Evolutionary conservation across 1,140 invertebrate species (phyloP).

Genomic region (Capitella teleta): DNA sequence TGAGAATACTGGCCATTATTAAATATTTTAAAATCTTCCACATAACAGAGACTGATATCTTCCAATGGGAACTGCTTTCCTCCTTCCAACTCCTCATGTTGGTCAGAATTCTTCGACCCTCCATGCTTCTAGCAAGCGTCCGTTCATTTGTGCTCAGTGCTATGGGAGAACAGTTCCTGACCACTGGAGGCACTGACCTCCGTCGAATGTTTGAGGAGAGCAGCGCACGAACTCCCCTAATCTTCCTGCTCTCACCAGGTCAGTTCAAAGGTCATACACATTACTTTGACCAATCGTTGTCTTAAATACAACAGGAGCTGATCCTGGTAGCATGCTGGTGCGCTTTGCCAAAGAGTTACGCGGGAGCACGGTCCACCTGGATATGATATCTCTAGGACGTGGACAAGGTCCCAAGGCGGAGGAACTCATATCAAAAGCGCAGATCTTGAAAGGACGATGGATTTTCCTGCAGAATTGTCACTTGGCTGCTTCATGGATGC

Average conservation of each 20-base stretch:
- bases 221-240: constrained; percentile 34
- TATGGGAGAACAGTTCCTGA: constrained; percentile 41
- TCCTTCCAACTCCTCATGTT: constrained; percentile 32
- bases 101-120: constrained; percentile 55
- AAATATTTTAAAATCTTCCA: background rate
- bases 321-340: constrained; percentile 34
- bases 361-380: constrained; percentile 35
- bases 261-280: constrained; percentile 20
- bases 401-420: constrained; percentile 40
- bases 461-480: constrained; percentile 52
- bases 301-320: constrained; percentile 33
- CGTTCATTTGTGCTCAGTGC: constrained; percentile 39
- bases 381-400: constrained; percentile 40
- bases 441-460: constrained; percentile 40
- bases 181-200: constrained; percentile 42
- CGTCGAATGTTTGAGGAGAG: constrained; percentile 39
- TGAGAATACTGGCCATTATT: no score
- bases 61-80: constrained; percentile 26
- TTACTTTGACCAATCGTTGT: background rate
- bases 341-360: constrained; percentile 37
- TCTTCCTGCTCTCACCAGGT: constrained; percentile 50
- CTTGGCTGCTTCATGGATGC: constrained; percentile 40
- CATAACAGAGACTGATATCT: no score
- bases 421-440: constrained; percentile 37
- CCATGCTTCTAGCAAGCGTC: constrained; percentile 59